Evolutionary conservation across 2,797 vertebrate genomes (phyloP), one percentile per base, ranked within the genome.

Genomic region (Coreius guichenoti): DNA sequence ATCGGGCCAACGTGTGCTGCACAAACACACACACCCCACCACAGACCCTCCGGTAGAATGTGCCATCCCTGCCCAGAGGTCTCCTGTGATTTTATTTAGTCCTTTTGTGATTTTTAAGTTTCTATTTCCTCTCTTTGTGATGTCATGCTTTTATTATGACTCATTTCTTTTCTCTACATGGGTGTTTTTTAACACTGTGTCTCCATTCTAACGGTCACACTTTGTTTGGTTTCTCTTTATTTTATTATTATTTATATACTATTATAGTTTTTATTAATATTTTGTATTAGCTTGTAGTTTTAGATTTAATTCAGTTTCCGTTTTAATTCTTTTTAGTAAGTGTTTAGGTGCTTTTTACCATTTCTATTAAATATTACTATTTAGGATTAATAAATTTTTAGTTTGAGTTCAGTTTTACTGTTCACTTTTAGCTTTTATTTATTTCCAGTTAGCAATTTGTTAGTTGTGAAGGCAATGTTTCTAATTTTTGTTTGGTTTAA

Each of bases 11-110:
- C 43, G 21, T n/a, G 14, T 65, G 69, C 26, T 63, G 5, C 19
- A n/a, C 81, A 82, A 73, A 68, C 45, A 82, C 75, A 31, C 33
- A 81, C 16, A n/a, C 39, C 49, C 29, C 11, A 43, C 7, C n/a
- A 5, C 39, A 9, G 54, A 73, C 7, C 80, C 47, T 61, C 68
- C 54, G 3, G 39, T 61, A 13, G 69, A 61, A 82, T 43, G 56
- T 16, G 14, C n/a, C 8, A 14, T 47, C 81, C 29, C 69, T 58
- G 7, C 2, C 17, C 29, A 65, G 1, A 65, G 14, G 26, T 65
- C 29, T 73, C 0, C 1, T 58, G 8, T 61, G 39, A 36, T 82
- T 82, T 80, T 81, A 58, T 82, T 56, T 70, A 81, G 33, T 39
- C 3, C 39, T 58, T 31, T 81, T 81, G 51, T 21, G 80, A 58